Evolutionary conservation across 1,140 invertebrate species (phyloP).

Genomic region (Augochlora pura): DNA sequence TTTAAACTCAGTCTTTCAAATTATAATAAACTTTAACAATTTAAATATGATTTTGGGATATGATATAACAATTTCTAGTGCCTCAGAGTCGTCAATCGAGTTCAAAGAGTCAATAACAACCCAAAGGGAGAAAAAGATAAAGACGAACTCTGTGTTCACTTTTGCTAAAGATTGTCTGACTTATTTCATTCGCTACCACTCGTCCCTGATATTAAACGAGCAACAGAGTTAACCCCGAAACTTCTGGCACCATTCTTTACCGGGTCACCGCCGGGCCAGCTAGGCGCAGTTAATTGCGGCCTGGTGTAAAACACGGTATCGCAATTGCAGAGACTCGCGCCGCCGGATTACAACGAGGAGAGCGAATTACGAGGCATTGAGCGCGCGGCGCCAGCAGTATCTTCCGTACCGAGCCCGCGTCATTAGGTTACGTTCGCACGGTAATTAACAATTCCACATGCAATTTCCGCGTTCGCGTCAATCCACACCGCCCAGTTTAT

Average conservation of each 20-base stretch:
- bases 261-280: neutral
- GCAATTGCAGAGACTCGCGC: constrained; percentile 29
- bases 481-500: constrained; percentile 55
- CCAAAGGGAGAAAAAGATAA: no score
- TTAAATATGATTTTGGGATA: no score
- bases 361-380: constrained; percentile 35
- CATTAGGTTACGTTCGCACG: constrained; percentile 50
- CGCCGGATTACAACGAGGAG: constrained; percentile 30
- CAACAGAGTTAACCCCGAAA: no score
- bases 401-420: constrained; percentile 34
- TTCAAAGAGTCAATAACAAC: no score
- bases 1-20: no score
- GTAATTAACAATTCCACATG: constrained; percentile 59
- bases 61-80: no score
- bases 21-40: no score
- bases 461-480: constrained; percentile 47
- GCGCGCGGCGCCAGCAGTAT: constrained; percentile 29
- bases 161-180: no score
- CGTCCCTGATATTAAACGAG: no score
- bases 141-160: no score
- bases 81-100: no score
- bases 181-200: no score
- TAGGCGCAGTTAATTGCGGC: neutral
- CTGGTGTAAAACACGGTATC: constrained; percentile 26
- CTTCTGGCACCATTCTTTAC: neutral